Percentiles rank a stretch among this genome's conserved stretches.
Conservation (phyloP, 2,797 vertebrate species). For the Tapera naevia region DNA sequence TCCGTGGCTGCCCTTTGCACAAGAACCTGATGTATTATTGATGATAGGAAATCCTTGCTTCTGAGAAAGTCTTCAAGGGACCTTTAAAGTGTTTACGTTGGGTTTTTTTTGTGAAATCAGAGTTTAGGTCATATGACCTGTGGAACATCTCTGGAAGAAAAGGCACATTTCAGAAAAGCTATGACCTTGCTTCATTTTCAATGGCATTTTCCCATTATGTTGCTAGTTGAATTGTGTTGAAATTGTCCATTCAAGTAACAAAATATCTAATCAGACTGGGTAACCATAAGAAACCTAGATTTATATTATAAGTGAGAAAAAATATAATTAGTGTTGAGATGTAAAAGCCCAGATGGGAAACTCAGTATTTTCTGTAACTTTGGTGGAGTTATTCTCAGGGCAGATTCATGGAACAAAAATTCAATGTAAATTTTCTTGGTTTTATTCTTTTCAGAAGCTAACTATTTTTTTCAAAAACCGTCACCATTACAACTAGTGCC, state of each 20-base stretch:
- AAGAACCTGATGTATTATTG: slow-evolving; percentile 24
- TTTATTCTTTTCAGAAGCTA: background rate
- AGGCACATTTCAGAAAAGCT: background rate
- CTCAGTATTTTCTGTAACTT: background rate
- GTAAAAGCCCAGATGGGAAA: background rate
- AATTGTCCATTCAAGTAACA: background rate
- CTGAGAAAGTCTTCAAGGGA: slow-evolving; percentile 53
- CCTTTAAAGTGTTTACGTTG: background rate
- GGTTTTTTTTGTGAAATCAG: background rate
- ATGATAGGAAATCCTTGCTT: slow-evolving; percentile 44
- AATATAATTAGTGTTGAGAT: background rate
- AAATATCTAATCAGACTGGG: background rate
- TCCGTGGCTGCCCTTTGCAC: slow-evolving; percentile 62
- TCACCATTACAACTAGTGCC: background rate
- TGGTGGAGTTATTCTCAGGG: background rate
- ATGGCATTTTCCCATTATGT: background rate
- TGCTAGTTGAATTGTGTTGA: background rate
- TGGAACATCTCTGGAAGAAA: background rate
- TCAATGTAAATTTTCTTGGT: background rate
- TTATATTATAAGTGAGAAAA: background rate
- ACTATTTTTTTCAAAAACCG: background rate
- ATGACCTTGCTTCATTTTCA: background rate
- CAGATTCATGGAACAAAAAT: background rate
- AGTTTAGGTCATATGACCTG: background rate
- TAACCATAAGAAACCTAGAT: background rate